Percentiles rank a stretch among this genome's conserved stretches.
Evolutionary conservation across 2,113 vertebrate species (phyloP).

Genomic region (Sardina pilchardus): DNA sequence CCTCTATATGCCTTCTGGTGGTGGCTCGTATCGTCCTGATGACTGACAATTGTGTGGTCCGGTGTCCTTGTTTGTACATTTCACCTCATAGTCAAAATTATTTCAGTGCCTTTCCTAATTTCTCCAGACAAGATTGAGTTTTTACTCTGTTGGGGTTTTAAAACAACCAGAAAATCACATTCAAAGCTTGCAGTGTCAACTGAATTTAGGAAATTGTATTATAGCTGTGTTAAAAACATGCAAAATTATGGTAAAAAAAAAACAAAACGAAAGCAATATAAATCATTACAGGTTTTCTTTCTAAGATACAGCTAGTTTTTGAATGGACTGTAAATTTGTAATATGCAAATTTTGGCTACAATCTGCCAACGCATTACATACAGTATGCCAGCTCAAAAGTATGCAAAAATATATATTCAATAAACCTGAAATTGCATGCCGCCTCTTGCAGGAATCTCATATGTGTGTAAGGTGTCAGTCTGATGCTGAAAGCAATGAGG

Average conservation of each 20-base stretch:
- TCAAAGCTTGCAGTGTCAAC: background rate
- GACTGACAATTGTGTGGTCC: background rate
- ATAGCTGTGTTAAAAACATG: slow-evolving; percentile 3
- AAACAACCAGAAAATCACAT: background rate
- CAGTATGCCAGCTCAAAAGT: slow-evolving; percentile 33
- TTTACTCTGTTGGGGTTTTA: background rate
- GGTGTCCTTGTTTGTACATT: background rate
- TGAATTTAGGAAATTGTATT: background rate
- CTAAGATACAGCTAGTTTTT: background rate
- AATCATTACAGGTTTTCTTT: background rate
- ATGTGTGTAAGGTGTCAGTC: slow-evolving; percentile 30
- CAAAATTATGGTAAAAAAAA: background rate
- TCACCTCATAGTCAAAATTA: background rate
- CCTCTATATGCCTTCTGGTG: background rate
- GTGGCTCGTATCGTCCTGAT: background rate
- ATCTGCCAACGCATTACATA: slow-evolving; percentile 25
- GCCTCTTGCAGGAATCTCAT: slow-evolving; percentile 27
- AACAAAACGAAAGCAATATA: background rate
- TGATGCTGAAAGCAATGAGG: background rate
- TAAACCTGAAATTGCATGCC: slow-evolving; percentile 46
- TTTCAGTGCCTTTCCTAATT: background rate
- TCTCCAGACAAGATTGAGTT: background rate
- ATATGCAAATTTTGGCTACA: slow-evolving; percentile 30
- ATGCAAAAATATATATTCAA: slow-evolving; percentile 50
- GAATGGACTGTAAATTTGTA: background rate